Evolutionary conservation across 2,888 invertebrate species (phyloP).

Genomic region (Nymphalis polychloros): DNA sequence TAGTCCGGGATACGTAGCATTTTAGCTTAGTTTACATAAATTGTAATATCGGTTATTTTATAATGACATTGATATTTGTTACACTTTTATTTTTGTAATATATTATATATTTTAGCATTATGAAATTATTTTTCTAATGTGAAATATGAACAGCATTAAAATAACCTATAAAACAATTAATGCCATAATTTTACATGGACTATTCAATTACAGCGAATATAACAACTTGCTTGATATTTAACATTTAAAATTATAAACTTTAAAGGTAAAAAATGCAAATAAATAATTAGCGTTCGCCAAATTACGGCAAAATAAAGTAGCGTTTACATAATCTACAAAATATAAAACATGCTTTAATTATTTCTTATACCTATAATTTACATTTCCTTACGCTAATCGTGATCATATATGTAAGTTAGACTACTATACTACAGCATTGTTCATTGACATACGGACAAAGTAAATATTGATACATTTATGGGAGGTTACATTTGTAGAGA

Average conservation of each 20-base stretch:
- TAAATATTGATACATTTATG: constrained; percentile 23
- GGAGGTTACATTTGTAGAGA: constrained; percentile 11
- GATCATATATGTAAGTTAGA: constrained; percentile 65
- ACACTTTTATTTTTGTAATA: background rate
- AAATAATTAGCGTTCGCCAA: constrained; percentile 77
- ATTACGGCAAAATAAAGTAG: constrained; percentile 69
- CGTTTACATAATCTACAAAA: constrained; percentile 75
- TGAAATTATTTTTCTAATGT: background rate
- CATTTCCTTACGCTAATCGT: constrained; percentile 70
- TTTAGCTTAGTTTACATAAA: constrained; percentile 50
- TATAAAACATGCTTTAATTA: constrained; percentile 80
- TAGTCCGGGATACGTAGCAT: constrained; percentile 66
- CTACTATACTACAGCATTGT: constrained; percentile 64
- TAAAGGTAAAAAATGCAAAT: constrained; percentile 74
- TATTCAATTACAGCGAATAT: constrained; percentile 61
- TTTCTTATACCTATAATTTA: constrained; percentile 75
- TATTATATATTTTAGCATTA: background rate
- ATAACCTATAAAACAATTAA: constrained; percentile 40
- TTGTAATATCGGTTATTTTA: constrained; percentile 51
- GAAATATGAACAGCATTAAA: constrained; percentile 19
- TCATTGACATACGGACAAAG: constrained; percentile 41
- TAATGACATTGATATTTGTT: background rate
- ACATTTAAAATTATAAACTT: constrained; percentile 77
- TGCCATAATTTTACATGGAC: constrained; percentile 37
- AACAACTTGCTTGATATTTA: constrained; percentile 67